Base-by-base conservation (phyloP, 2,888 invertebrate genomes). In the Parochlus steinenii region DNA sequence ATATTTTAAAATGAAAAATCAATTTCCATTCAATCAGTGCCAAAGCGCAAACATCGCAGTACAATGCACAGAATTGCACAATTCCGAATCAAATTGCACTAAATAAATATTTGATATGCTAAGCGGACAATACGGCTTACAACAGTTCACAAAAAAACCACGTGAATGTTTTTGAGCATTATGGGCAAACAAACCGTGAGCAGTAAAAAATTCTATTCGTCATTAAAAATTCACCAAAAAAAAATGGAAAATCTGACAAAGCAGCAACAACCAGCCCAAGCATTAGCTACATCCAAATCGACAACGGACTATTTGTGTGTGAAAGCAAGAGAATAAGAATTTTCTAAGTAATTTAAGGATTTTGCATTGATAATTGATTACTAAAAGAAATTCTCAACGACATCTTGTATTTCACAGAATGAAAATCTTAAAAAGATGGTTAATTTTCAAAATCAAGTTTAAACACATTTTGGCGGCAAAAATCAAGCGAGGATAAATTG, bases 231-330 rank as follows among this genome's bases (percentile, higher is more conserved):
- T n/a, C n/a, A n/a, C n/a, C n/a, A 20, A 16, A 12, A 18, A 26
- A 16, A 14, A 19, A 25, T 8, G 14, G 8, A 11, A 28, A 12
- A 28, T 11, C 16, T 6, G 15, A 5, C 28, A 28, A 12, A 28
- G 4, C n/a, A 28, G 10, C 15, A 16, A 14, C 28, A 24, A 14
- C 15, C 10, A 11, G 6, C 10, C n/a, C 14, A 28, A 23, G 23
- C 10, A 23, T 36, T 36, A 36, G 30, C 30, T 36, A 36, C 36
- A 36, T 36, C 36, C 36, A 36, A 36, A 36, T 36, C 30, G 36
- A 36, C 30, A 16, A 16, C 29, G 36, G 30, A 30, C 23, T 11
- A 36, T 36, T 29, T 36, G n/a, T 20, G 16, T 30, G 30, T 17
- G 6, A 10, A 30, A 18, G 31, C 12, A n/a, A 6, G 8, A 10